Evolutionary conservation across 2,888 invertebrate genomes (phyloP).

Genomic region (Xestia xanthographa): DNA sequence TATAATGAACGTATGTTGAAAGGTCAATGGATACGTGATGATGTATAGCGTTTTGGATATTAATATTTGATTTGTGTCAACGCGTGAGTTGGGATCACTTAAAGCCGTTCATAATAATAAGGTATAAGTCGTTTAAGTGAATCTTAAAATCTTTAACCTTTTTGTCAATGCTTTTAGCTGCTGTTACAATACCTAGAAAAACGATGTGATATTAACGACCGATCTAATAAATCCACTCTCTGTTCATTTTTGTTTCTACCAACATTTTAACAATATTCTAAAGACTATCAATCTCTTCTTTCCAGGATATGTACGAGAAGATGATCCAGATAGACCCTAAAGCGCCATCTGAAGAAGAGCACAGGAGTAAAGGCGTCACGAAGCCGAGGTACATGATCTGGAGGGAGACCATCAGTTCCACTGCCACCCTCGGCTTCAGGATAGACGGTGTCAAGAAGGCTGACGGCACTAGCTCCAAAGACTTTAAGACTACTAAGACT

Average conservation of each 20-base stretch:
- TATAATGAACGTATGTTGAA: constrained; percentile 15
- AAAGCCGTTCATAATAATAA: background rate
- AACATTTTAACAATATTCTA: constrained; percentile 5
- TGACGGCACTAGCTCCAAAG: constrained; percentile 97
- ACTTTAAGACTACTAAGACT: constrained; percentile 98
- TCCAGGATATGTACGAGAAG: constrained; percentile 98
- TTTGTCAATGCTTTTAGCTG: background rate
- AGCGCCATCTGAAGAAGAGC: constrained; percentile 97
- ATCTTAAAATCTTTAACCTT: constrained; percentile 8
- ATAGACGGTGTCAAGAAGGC: constrained; percentile 98
- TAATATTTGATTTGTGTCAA: constrained; percentile 19
- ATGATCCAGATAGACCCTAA: constrained; percentile 98
- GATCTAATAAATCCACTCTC: background rate
- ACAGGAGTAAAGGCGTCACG: constrained; percentile 96
- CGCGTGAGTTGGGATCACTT: constrained; percentile 5
- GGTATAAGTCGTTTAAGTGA: background rate
- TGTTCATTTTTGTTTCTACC: background rate
- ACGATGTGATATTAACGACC: background rate
- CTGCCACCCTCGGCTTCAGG: constrained; percentile 98
- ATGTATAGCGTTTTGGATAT: constrained; percentile 18
- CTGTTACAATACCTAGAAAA: background rate
- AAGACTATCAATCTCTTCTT: constrained; percentile 49
- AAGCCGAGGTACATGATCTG: constrained; percentile 99
- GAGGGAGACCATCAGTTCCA: constrained; percentile 99
- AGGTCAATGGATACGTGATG: constrained; percentile 26